phyloP scores from a whole-genome alignment of 2,888 invertebrate genomes.

The Tetragonisca angustula region DNA sequence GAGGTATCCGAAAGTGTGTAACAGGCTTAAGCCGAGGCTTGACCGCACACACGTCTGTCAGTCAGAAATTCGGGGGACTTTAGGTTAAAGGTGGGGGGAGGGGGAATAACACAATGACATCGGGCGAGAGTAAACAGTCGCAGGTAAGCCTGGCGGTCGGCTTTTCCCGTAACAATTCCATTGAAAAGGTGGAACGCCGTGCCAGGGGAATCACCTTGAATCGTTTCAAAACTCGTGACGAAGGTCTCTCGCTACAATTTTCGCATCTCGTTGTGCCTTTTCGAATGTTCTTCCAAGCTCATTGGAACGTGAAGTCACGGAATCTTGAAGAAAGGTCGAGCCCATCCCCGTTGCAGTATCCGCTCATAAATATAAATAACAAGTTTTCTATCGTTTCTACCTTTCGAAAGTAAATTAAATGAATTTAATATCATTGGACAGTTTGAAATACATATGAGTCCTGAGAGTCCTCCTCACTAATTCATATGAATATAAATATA shows the following conservation, averaged over 20 bases:
- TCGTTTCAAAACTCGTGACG: neutral
- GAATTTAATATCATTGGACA: too few relatives aligned
- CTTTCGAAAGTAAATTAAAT: too few relatives aligned
- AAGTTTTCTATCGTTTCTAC: too few relatives aligned
- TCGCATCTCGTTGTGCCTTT: neutral
- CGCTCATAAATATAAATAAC: too few relatives aligned
- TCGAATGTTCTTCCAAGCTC: too few relatives aligned
- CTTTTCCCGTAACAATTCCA: slow-evolving; percentile 47
- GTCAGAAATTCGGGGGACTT: slow-evolving; percentile 33
- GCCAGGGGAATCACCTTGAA: neutral
- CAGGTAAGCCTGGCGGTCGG: slow-evolving; percentile 60
- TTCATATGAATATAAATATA: too few relatives aligned
- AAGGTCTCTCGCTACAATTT: neutral
- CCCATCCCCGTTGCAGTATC: too few relatives aligned
- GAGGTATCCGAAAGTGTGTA: slow-evolving; percentile 7
- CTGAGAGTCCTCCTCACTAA: too few relatives aligned
- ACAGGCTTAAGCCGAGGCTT: slow-evolving; percentile 8
- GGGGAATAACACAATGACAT: slow-evolving; percentile 58
- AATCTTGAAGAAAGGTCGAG: too few relatives aligned
- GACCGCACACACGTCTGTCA: neutral
- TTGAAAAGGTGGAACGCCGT: slow-evolving; percentile 27
- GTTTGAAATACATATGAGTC: too few relatives aligned
- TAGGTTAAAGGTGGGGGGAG: neutral
- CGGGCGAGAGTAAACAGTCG: slow-evolving; percentile 59
- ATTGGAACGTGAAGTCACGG: too few relatives aligned